Conservation (phyloP, 2,797 vertebrate species). For the Podarcis siculus region DNA sequence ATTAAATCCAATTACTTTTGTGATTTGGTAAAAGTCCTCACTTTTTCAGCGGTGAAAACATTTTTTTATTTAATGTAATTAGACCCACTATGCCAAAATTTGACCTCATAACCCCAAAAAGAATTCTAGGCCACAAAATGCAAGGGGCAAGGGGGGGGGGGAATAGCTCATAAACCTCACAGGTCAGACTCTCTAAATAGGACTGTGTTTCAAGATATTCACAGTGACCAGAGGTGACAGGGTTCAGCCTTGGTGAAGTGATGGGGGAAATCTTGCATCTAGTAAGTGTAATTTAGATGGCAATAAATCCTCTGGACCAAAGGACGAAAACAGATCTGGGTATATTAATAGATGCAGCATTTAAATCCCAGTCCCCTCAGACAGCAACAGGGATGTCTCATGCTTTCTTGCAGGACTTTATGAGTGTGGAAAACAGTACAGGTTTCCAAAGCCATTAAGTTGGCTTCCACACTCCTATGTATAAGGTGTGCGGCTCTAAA, state of each 20-base stretch:
- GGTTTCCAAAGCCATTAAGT: not conserved
- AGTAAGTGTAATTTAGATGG: conserved; percentile 62
- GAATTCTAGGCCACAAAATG: not conserved
- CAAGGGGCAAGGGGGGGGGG: not conserved
- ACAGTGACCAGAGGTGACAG: not conserved
- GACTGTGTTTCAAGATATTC: not conserved
- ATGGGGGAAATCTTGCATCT: conserved; percentile 49
- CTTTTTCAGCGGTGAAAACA: not conserved
- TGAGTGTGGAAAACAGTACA: not conserved
- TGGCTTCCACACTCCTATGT: not conserved
- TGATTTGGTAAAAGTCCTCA: not conserved
- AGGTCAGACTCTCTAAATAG: not conserved
- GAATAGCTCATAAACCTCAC: not conserved
- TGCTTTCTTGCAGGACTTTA: not conserved
- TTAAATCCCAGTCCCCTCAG: conserved; percentile 39
- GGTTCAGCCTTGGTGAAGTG: conserved; percentile 7
- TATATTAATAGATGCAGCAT: conserved; percentile 71
- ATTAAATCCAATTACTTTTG: not conserved
- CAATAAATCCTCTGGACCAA: conserved; percentile 26
- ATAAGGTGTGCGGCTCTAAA: not conserved
- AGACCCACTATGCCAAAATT: not conserved
- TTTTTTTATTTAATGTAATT: not conserved
- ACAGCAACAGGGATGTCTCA: not conserved
- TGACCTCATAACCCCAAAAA: not conserved
- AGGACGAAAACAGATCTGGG: conserved; percentile 59